phyloP scores from a whole-genome alignment of 1,140 invertebrate species.

The Penaeus chinensis region DNA sequence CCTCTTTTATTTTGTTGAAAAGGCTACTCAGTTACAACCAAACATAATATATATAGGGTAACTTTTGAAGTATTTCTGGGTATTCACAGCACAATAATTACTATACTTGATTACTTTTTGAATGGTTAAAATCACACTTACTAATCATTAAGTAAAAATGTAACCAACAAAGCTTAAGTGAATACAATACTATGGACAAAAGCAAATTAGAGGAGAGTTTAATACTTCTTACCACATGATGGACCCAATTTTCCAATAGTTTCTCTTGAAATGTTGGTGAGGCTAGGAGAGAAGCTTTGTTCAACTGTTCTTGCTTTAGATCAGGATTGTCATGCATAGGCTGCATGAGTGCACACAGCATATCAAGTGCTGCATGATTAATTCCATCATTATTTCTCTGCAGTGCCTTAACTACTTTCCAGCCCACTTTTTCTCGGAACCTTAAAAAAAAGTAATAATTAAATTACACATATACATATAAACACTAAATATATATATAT shows the following conservation, averaged over 20 bases:
- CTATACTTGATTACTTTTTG: neutral
- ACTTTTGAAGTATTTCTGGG: neutral
- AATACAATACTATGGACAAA: neutral
- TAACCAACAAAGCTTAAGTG: no score
- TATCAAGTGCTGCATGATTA: constrained; percentile 95
- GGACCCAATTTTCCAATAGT: constrained; percentile 94
- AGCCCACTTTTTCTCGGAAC: constrained; percentile 94
- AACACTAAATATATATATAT: no score
- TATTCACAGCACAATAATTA: neutral
- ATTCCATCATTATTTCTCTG: constrained; percentile 89
- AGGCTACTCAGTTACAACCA: no score
- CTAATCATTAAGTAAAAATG: neutral
- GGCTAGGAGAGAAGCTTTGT: constrained; percentile 77
- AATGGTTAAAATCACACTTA: constrained; percentile 1
- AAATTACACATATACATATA: neutral
- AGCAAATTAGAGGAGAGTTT: constrained; percentile 15
- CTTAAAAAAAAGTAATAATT: constrained; percentile 68
- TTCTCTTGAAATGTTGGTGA: constrained; percentile 93
- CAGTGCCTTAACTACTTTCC: constrained; percentile 90
- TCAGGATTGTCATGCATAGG: constrained; percentile 98
- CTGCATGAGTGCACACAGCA: constrained; percentile 97
- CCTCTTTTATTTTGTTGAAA: neutral
- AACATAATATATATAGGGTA: no score
- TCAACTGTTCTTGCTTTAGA: constrained; percentile 89
- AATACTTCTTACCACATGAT: constrained; percentile 86